Base-by-base conservation (phyloP, 2,113 vertebrate species). In the Lucifuga dentata region DNA sequence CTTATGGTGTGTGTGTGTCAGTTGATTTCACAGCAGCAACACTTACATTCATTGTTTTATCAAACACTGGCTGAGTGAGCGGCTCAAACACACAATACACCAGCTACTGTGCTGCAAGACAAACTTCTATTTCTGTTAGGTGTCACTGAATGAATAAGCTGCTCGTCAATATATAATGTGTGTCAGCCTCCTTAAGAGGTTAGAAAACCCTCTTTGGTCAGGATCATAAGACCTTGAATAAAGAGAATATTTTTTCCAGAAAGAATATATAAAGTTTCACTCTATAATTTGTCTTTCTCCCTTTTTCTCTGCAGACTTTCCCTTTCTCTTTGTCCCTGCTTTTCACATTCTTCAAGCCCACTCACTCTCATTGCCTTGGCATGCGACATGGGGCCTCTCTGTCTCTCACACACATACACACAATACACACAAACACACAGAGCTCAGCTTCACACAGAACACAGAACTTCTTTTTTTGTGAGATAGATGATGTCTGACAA, bases 271-370 rank as follows among this genome's bases (percentile, higher is more conserved):
- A 35, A 41, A 53, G 5, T 32, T 44, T 38, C 26, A 7, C 26
- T 36, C 33, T 53, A 8, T 4, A 73, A 32, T 58, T 3, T 29
- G 2, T 60, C n/a, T 19, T 35, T 46, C 56, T 56, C 3, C 15
- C 24, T 21, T 29, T 49, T 46, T 49, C 26, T 39, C 43, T 9
- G 44, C 58, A 50, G 21, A 15, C 40, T 58, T 45, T 48, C 15
- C 17, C 2, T 21, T 57, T 46, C 2, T 56, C 5, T 56, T 49
- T 32, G 41, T 11, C 38, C 39, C 16, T 29, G 16, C 52, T 51
- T 62, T 58, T 63, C 59, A 73, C 78, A 88, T 89, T 87, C 66
- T 56, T 80, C 43, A 68, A 66, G 68, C 76, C 73, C 44, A 86
- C 77, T 65, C 66, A 51, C 56, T 55, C 44, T 63, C 78, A 75